Evolutionary conservation across 2,888 invertebrate genomes (phyloP).

Genomic region (Creontiades dilutus): DNA sequence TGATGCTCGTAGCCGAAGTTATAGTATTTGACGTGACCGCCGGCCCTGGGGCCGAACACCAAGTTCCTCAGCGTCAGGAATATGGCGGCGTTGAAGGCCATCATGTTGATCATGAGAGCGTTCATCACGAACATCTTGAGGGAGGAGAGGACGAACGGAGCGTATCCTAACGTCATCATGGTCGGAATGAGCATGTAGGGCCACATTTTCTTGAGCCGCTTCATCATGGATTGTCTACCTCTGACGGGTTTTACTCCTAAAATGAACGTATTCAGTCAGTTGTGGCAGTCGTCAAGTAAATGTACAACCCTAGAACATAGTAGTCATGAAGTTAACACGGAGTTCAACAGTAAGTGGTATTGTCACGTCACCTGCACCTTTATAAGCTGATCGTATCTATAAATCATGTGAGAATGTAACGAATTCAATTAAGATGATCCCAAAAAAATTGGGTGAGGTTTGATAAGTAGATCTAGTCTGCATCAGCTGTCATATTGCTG

Average conservation of each 20-base stretch:
- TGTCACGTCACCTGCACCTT: no score
- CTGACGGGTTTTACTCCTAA: conserved; percentile 40
- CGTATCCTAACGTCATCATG: conserved; percentile 73
- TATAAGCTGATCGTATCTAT: no score
- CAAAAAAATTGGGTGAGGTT: no score
- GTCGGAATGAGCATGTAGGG: conserved; percentile 73
- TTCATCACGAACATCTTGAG: conserved; percentile 77
- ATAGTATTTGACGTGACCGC: conserved; percentile 76
- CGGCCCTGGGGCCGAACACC: conserved; percentile 76
- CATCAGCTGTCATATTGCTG: no score
- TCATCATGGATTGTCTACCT: conserved; percentile 58
- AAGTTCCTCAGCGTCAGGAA: conserved; percentile 76
- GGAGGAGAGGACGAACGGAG: conserved; percentile 73
- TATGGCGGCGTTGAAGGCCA: conserved; percentile 77
- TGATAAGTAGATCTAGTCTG: no score
- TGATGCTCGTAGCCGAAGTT: conserved; percentile 76
- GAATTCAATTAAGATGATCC: no score
- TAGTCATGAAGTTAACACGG: neutral
- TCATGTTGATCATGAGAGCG: conserved; percentile 77
- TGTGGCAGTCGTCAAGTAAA: conserved; percentile 4
- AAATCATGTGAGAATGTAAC: no score
- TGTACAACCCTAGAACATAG: conserved; percentile 23
- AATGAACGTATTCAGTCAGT: conserved; percentile 62
- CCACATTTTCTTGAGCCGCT: conserved; percentile 68
- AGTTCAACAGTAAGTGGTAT: no score